These are phyloP conservation scores for Cataglyphis altisquamis DNA, from an alignment of 2,888 invertebrate genomes.

Conservation along the genomic window DNA sequence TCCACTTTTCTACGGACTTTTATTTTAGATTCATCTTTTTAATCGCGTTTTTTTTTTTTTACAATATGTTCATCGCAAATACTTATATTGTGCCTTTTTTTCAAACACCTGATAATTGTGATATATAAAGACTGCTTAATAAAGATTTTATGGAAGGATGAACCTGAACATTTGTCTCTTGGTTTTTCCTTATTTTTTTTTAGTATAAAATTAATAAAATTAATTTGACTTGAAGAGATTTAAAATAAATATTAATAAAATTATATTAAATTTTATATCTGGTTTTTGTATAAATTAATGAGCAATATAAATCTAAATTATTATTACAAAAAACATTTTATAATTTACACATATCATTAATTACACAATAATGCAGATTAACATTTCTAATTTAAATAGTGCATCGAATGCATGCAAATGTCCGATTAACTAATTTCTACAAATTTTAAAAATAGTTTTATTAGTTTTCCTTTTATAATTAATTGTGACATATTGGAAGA, in stretches of 20 bases:
- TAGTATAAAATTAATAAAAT: not conserved
- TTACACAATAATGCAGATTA: not conserved
- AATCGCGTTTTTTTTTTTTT: not conserved
- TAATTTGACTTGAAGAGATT: not conserved
- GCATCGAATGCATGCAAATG: not conserved
- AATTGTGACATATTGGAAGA: not conserved
- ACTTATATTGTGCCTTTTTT: conserved; percentile 13
- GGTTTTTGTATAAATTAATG: not conserved
- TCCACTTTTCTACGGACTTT: conserved; percentile 78
- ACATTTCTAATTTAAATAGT: conserved; percentile 10
- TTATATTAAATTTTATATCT: conserved; percentile 63
- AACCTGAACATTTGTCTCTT: not conserved
- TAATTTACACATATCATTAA: not conserved
- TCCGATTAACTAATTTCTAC: not conserved
- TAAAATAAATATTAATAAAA: conserved; percentile 61
- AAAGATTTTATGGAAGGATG: conserved; percentile 8
- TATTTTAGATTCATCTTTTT: conserved; percentile 6
- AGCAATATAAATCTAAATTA: not conserved
- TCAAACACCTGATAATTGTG: conserved; percentile 35
- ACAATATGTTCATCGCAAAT: not conserved
- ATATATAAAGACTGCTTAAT: conserved; percentile 42
- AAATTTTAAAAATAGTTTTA: not conserved
- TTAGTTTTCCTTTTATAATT: not conserved
- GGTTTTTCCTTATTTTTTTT: not conserved
- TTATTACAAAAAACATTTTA: not conserved